Conservation (phyloP, 2,113 vertebrate genomes). For the Alethe diademata region DNA sequence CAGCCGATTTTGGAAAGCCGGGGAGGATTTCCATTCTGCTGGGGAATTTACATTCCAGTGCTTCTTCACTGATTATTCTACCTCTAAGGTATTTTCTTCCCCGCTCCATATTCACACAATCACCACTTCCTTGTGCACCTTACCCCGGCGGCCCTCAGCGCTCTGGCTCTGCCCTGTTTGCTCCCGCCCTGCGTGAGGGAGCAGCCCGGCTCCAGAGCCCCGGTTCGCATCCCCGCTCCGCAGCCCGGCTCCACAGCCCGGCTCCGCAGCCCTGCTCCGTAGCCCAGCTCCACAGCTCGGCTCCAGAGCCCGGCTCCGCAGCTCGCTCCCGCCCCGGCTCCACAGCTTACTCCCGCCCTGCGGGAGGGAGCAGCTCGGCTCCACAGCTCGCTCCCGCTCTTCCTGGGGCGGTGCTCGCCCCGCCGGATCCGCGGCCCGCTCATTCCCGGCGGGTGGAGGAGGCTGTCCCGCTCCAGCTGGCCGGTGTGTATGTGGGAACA, state of each 20-base stretch:
- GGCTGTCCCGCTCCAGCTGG: background rate
- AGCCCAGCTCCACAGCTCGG: fast-evolving
- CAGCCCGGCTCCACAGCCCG: fast-evolving
- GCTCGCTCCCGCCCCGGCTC: no score
- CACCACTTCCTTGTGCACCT: fast-evolving
- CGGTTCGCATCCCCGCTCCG: no score
- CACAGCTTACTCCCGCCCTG: fast-evolving
- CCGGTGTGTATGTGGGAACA: background rate
- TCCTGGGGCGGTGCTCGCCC: background rate
- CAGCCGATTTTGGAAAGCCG: background rate
- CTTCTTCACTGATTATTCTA: background rate
- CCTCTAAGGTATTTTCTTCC: fast-evolving
- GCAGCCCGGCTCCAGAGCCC: fast-evolving
- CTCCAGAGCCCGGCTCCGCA: fast-evolving
- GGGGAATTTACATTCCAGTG: background rate
- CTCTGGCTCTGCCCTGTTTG: fast-evolving
- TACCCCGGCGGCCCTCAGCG: fast-evolving
- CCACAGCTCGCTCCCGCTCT: fast-evolving
- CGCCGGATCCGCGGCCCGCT: no score
- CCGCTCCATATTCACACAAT: fast-evolving
- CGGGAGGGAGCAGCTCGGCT: fast-evolving
- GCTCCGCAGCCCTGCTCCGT: fast-evolving
- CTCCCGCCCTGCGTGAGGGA: fast-evolving
- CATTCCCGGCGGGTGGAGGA: background rate
- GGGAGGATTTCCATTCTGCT: background rate